Base-by-base conservation (phyloP, 2,113 vertebrate genomes). In the Tenebrosternarchus preto region DNA sequence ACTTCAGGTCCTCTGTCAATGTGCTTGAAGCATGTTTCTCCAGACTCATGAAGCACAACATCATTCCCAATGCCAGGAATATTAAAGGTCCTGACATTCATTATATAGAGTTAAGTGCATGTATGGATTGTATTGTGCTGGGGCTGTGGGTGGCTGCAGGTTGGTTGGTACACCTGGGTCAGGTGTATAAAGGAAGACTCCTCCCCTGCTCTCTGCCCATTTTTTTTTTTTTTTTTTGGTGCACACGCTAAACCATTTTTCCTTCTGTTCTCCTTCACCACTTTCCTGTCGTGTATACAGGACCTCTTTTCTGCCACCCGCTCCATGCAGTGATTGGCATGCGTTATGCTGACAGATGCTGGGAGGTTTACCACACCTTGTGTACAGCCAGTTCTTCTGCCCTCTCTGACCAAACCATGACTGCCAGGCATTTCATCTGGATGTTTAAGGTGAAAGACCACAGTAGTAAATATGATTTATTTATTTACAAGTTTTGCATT, bases 341-440 rank as follows among this genome's bases (percentile, higher is more conserved):
- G 86, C 91, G 33, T 31, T 95, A 94, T 50, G 27, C 85, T 0
- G 83, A 89, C 6, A 95, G 88, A 79, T 93, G 93, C 88, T 96
- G 94, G 95, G 93, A 94, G 50, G 88, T 97, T 39, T 94, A 93
- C 36, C 80, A 73, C 59, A 33, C 56, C 9, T 87, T 92, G 78
- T 92, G 91, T 78, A 88, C 67, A 53, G 88, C 77, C 0, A 86
- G 1, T 0, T 0, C 25, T 0, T 31, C 27, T 0, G 46, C 84
- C 27, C 88, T 89, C 0, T 70, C 88, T 0, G 93, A 94, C 82
- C 80, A 70, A 4, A 92, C 87, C 0, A 90, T 98, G 94, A 97
- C 88, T 76, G 93, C 85, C 88, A 91, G 93, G 43, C 87, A 95
- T 19, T 94, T 99, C 80, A 87, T 99, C 82, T 96, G 94, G 95